These are phyloP conservation scores for Imbricaverruca yamaguchii DNA, from an alignment of 2,888 invertebrate species.

Conservation along the genomic window DNA sequence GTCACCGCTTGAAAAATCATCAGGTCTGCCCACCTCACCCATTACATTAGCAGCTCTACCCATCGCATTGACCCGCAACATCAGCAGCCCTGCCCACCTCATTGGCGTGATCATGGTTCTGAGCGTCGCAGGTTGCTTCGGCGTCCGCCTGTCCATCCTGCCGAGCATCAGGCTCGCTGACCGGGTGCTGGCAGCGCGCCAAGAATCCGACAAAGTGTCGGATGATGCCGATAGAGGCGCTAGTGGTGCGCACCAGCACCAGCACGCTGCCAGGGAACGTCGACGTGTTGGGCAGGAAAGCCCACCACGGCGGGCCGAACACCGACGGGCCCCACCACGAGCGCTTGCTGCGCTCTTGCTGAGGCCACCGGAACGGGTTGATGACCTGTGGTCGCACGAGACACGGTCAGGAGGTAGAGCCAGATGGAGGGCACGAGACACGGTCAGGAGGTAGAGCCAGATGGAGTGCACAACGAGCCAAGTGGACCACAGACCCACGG, in stretches of 20 bases:
- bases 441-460: too few species aligned
- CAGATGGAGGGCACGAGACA: too few species aligned
- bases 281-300: background rate
- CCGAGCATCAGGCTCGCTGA: background rate
- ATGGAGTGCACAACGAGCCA: too few species aligned
- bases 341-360: background rate
- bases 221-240: slow-evolving; percentile 13
- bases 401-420: too few species aligned
- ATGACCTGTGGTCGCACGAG: background rate
- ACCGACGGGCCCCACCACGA: slow-evolving; percentile 4
- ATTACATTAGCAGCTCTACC: too few species aligned
- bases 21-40: too few species aligned
- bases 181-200: background rate
- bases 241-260: slow-evolving; percentile 1
- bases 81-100: background rate
- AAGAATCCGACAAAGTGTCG: background rate
- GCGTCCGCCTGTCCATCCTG: background rate
- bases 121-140: background rate
- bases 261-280: background rate
- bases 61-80: too few species aligned
- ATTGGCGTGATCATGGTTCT: background rate
- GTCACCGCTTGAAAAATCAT: too few species aligned
- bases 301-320: slow-evolving; percentile 18
- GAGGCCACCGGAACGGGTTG: slow-evolving; percentile 12
- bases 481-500: too few species aligned